phyloP scores from a whole-genome alignment of 2,888 invertebrate genomes.

The Drepanosiphum platanoidis region DNA sequence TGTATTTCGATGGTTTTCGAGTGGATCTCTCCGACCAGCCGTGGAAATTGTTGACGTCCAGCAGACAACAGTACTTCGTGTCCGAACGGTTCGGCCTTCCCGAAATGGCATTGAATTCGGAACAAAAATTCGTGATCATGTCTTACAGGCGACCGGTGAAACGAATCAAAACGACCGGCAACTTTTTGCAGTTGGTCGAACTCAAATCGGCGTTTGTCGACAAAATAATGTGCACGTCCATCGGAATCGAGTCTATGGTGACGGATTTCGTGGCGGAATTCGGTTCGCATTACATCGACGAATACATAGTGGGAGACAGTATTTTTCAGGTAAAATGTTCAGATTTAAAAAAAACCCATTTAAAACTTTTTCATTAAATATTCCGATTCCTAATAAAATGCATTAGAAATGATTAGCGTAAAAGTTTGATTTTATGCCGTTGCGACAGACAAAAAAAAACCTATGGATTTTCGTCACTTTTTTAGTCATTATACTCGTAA shows the following conservation, averaged over 20 bases:
- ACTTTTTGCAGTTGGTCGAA: constrained; percentile 36
- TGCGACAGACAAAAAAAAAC: too few species aligned
- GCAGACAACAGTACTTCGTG: constrained; percentile 13
- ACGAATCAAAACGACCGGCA: constrained; percentile 33
- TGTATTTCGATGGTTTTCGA: constrained; percentile 48
- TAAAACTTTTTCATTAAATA: too few species aligned
- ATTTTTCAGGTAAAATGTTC: constrained; percentile 47
- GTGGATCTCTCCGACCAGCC: constrained; percentile 44
- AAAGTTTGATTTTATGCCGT: too few species aligned
- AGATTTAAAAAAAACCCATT: too few species aligned
- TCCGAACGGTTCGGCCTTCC: constrained; percentile 57
- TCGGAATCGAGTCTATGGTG: constrained; percentile 49
- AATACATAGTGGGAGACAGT: constrained; percentile 48
- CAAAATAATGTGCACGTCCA: constrained; percentile 38
- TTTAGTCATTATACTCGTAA: too few species aligned
- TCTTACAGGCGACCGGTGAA: constrained; percentile 43
- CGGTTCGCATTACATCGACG: constrained; percentile 56
- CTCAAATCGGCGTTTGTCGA: constrained; percentile 21
- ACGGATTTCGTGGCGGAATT: constrained; percentile 44
- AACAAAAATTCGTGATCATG: constrained; percentile 44
- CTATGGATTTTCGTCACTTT: too few species aligned
- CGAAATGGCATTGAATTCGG: constrained; percentile 36
- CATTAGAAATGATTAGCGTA: too few species aligned
- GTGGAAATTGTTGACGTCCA: constrained; percentile 49
- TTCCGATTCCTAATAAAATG: too few species aligned